Base-by-base conservation (phyloP, 2,888 invertebrate genomes). In the Dendrolimus houi region DNA sequence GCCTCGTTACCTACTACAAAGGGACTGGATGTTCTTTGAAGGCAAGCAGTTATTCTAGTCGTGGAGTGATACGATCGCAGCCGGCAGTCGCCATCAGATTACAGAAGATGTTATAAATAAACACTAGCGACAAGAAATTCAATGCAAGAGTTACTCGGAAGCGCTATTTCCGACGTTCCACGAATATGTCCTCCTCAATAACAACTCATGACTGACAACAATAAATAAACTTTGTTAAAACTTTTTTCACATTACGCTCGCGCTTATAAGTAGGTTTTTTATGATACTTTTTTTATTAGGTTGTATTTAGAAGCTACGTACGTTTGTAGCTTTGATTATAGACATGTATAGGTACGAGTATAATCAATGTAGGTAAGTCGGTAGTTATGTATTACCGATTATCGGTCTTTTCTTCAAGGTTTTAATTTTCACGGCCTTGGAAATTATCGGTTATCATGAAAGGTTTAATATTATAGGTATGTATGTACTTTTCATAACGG, bases 111-210 rank as follows among this genome's bases (percentile, higher is more conserved):
- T 10, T 73, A 77, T 76, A 79, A 77, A 81, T 79, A 80, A 79
- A 79, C 72, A 69, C 71, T 67, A 70, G 76, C 75, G 82, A 80
- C 81, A 80, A 82, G 77, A 82, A 81, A 85, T 83, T 76, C 74
- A 77, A 85, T 80, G 79, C 77, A 79, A 81, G 78, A 81, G 79
- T 81, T 86, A 85, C 87, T 85, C 81, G 83, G 86, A 87, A 87
- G 75, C 75, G 83, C 83, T 87, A 87, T 86, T 85, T 86, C 84
- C 84, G 85, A 83, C 79, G 77, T 86, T 85, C 86, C 77, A 67
- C 64, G 86, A 87, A 86, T 71, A 65, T 77, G 74, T 72, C 75
- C 69, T 75, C 73, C 76, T 73, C 75, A 77, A 73, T 77, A 74
- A 74, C 72, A 66, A 60, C 58, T 60, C 59, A 60, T 57, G 56